Evolutionary conservation across 2,113 vertebrate species (phyloP).

Genomic region (Sinocyclocheilus grahami): DNA sequence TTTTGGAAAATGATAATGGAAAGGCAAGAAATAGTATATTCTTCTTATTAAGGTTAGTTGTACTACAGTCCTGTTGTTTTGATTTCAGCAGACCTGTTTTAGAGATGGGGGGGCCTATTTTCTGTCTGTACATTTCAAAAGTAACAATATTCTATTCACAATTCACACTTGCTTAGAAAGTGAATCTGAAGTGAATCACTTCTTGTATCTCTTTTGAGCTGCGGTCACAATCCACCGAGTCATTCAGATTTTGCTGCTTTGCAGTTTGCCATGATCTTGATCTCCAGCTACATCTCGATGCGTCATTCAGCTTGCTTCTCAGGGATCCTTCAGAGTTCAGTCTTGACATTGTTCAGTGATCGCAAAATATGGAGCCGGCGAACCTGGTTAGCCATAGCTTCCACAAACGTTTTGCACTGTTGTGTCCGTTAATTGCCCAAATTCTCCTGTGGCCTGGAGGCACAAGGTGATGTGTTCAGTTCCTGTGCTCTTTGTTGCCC

Average conservation of each 20-base stretch:
- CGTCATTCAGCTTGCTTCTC: background rate
- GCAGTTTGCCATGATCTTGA: background rate
- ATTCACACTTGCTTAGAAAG: background rate
- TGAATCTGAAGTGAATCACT: background rate
- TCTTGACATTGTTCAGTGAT: background rate
- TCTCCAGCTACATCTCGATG: background rate
- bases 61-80: background rate
- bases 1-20: constrained; percentile 11
- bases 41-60: too few species aligned
- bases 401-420: background rate
- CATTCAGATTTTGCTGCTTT: background rate
- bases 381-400: background rate
- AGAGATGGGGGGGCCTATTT: background rate
- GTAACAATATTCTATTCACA: background rate
- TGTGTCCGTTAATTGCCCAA: constrained; percentile 1
- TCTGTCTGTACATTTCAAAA: background rate
- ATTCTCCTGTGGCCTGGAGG: background rate
- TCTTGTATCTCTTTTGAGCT: background rate
- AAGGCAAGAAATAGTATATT: background rate
- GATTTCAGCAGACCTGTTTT: background rate
- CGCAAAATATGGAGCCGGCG: constrained; percentile 19
- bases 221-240: background rate
- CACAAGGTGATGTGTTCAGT: background rate
- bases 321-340: background rate
- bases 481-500: background rate